These are phyloP conservation scores for Achlya flavicornis DNA, from an alignment of 2,888 invertebrate genomes.

Conservation along the genomic window DNA sequence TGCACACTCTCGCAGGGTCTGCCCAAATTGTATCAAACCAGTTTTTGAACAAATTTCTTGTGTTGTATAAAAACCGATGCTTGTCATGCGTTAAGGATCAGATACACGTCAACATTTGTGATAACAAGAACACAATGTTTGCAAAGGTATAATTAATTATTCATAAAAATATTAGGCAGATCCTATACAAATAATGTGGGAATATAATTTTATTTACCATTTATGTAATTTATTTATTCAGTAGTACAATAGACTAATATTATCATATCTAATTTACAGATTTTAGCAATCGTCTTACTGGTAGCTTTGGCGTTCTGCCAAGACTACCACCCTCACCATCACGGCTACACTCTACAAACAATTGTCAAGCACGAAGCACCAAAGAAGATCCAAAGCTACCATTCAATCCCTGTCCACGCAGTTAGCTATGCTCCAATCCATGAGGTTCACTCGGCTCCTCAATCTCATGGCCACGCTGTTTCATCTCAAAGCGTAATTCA, in stretches of 20 bases:
- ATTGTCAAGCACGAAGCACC: slow-evolving; percentile 55
- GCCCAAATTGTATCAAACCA: slow-evolving; percentile 45
- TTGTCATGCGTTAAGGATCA: slow-evolving; percentile 41
- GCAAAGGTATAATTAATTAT: slow-evolving; percentile 31
- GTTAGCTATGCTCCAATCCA: slow-evolving; percentile 15
- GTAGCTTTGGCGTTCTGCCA: slow-evolving; percentile 46
- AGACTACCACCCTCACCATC: slow-evolving; percentile 45
- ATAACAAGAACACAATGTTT: slow-evolving; percentile 49
- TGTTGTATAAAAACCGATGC: slow-evolving; percentile 56
- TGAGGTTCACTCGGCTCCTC: slow-evolving; percentile 24
- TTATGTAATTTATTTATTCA: background rate
- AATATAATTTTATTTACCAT: too few relatives aligned
- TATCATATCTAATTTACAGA: slow-evolving; percentile 35
- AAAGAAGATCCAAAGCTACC: slow-evolving; percentile 37
- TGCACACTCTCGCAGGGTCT: slow-evolving; percentile 36
- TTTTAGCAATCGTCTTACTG: slow-evolving; percentile 35
- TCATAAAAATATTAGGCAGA: too few relatives aligned
- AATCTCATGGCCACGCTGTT: slow-evolving; percentile 43
- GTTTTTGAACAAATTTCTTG: slow-evolving; percentile 46
- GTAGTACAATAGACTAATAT: too few relatives aligned
- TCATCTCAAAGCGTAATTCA: slow-evolving; percentile 55
- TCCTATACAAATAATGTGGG: too few relatives aligned
- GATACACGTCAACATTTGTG: slow-evolving; percentile 44
- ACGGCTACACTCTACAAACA: slow-evolving; percentile 46
- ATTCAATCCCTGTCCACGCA: slow-evolving; percentile 21